A percentile compares a stretch with the other conserved stretches of the same genome.
Conservation (phyloP, 2,888 invertebrate species). For the Mantis religiosa region DNA sequence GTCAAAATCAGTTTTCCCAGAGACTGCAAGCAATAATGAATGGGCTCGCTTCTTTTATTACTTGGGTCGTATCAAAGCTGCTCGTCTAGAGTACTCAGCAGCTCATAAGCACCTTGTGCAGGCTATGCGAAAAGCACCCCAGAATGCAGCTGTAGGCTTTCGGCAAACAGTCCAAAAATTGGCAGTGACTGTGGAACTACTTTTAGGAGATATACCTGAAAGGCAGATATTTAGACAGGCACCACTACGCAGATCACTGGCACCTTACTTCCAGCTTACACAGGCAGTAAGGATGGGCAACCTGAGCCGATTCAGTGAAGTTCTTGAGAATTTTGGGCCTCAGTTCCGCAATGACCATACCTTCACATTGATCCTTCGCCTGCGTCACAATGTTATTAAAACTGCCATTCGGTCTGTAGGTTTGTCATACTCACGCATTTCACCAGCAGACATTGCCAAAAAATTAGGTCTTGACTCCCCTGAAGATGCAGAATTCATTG, state of each 20-base stretch:
- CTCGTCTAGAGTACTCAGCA: slow-evolving; percentile 95
- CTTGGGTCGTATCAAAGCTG: slow-evolving; percentile 94
- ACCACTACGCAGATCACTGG: slow-evolving; percentile 79
- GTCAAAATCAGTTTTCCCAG: slow-evolving; percentile 94
- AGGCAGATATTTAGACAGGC: slow-evolving; percentile 91
- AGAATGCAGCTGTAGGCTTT: slow-evolving; percentile 96
- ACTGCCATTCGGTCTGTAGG: slow-evolving; percentile 96
- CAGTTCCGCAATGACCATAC: slow-evolving; percentile 94
- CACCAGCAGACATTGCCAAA: slow-evolving; percentile 88
- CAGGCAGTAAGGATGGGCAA: slow-evolving; percentile 96
- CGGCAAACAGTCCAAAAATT: slow-evolving; percentile 95
- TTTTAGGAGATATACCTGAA: slow-evolving; percentile 97
- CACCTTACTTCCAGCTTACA: slow-evolving; percentile 95
- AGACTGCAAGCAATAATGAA: slow-evolving; percentile 96
- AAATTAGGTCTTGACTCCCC: slow-evolving; percentile 91
- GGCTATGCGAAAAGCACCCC: slow-evolving; percentile 93
- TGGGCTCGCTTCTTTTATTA: slow-evolving; percentile 98
- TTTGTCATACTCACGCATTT: slow-evolving; percentile 92
- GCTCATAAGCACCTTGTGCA: slow-evolving; percentile 96
- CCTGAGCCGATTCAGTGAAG: slow-evolving; percentile 88
- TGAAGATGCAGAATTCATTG: slow-evolving; percentile 98
- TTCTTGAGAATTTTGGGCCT: slow-evolving; percentile 82
- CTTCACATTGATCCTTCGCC: slow-evolving; percentile 88
- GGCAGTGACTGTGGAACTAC: slow-evolving; percentile 88
- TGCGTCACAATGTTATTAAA: slow-evolving; percentile 98